These are phyloP conservation scores for Amphiura filiformis DNA, from an alignment of 35 echinoderm and acorn worm genomes.

Conservation along the genomic window DNA sequence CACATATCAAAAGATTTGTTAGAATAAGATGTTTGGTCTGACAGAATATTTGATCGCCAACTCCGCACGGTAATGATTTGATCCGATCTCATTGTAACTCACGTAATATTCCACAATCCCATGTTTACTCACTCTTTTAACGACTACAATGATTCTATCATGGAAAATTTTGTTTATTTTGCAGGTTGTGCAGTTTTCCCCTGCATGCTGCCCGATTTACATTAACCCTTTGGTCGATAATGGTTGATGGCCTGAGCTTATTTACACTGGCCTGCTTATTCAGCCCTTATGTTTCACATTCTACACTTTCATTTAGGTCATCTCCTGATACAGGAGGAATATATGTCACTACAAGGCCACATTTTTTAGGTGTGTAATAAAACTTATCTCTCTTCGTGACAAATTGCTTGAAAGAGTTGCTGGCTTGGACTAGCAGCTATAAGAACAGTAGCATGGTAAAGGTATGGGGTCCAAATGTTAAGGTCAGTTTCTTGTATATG, in stretches of 20 bases:
- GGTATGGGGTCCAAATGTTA: not conserved
- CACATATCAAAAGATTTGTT: too few relatives aligned
- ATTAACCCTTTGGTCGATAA: not conserved
- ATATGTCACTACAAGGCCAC: not conserved
- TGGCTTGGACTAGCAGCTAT: not conserved
- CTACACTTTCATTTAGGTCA: not conserved
- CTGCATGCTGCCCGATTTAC: not conserved
- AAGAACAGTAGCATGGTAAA: not conserved
- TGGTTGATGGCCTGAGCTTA: not conserved
- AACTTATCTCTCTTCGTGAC: too few relatives aligned
- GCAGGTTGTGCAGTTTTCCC: not conserved
- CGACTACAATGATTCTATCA: not conserved
- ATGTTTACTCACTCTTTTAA: not conserved
- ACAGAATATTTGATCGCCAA: too few relatives aligned
- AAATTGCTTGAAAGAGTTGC: not conserved
- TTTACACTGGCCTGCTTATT: not conserved
- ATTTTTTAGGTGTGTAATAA: not conserved
- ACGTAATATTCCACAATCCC: not conserved
- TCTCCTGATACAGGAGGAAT: not conserved
- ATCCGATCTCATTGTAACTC: too few relatives aligned
- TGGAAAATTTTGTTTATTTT: not conserved
- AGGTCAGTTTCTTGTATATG: not conserved
- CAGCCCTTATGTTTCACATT: not conserved
- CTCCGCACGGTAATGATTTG: too few relatives aligned
- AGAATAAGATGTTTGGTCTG: too few relatives aligned